Base-by-base conservation (phyloP, 2,113 vertebrate genomes). In the Seriola quinqueradiata region DNA sequence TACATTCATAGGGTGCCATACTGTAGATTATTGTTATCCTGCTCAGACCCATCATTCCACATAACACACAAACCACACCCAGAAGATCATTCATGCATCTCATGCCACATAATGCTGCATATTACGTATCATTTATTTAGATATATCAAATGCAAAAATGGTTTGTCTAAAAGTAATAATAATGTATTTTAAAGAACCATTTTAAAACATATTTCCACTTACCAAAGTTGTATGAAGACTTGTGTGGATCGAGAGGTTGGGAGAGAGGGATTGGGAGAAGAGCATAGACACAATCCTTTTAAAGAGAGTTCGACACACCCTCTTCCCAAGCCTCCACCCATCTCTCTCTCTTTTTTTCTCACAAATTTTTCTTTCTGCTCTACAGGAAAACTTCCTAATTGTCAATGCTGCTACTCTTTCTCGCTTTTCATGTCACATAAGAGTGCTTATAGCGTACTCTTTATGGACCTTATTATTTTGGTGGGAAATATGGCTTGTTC, bases 161-260 rank as follows among this genome's bases (percentile, higher is more conserved):
- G 19, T 14, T 25, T 55, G 52, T 23, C 21, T 55, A 9, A n/a
- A 55, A 55, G 5, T 25, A 46, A 13, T 46, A 46, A 46, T 54
- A 16, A 23, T 32, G 14, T 19, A 17, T 25, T 34, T 60, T 0
- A 14, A 7, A 59, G 11, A 50, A 1, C 0, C 40, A 8, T 8
- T 28, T 40, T 38, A 38, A 42, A 57, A 69, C 4, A 44, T 7
- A 25, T 81, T 17, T 55, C 4, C 10, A 76, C 73, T 76, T 50
- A 82, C 80, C 66, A 3, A 40, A 54, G 5, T 48, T 38, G 21
- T 7, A n/a, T 14, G 64, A 36, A 10, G 7, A 19, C 2, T 21
- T 64, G 25, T 36, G 46, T 10, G 5, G 38, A 8, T 65, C 4
- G 5, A 63, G 17, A 65, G 7, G 2, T 16, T n/a, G 11, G 11